phyloP scores from a whole-genome alignment of 2,888 invertebrate species.

The Melanotus villosus region DNA sequence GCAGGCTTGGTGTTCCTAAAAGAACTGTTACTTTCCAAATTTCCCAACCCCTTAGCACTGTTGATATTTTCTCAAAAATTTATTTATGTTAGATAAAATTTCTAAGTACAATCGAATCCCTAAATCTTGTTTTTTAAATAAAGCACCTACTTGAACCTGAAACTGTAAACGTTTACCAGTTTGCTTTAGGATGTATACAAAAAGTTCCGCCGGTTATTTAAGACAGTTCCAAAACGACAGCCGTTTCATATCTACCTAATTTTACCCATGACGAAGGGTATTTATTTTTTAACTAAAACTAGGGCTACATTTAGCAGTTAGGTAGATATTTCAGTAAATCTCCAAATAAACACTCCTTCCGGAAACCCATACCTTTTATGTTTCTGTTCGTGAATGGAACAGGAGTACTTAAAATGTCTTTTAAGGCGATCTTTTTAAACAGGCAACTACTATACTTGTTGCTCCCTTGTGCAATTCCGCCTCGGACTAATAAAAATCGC shows the following conservation, averaged over 20 bases:
- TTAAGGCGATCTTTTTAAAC: background rate
- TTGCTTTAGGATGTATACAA: slow-evolving; percentile 39
- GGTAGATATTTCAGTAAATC: slow-evolving; percentile 39
- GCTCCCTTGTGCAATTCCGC: slow-evolving; percentile 11
- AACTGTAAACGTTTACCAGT: slow-evolving; percentile 33
- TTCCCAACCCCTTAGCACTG: too few relatives aligned
- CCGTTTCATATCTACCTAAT: slow-evolving; percentile 57
- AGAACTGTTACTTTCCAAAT: too few relatives aligned
- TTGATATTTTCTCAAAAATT: too few relatives aligned
- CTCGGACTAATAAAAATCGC: slow-evolving; percentile 7
- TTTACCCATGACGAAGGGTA: slow-evolving; percentile 53
- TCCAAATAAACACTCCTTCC: slow-evolving; percentile 45
- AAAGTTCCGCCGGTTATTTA: slow-evolving; percentile 43
- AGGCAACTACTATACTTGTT: background rate
- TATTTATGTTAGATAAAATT: too few relatives aligned
- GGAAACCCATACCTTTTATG: slow-evolving; percentile 35
- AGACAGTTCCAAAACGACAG: slow-evolving; percentile 53
- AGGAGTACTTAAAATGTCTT: slow-evolving; percentile 6
- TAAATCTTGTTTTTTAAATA: too few relatives aligned
- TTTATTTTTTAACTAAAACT: slow-evolving; percentile 61
- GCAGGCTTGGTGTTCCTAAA: too few relatives aligned
- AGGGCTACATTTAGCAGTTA: slow-evolving; percentile 40
- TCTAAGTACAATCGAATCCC: too few relatives aligned
- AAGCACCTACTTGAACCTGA: slow-evolving; percentile 35
- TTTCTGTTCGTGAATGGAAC: slow-evolving; percentile 15